phyloP scores from a whole-genome alignment of 35 echinoderm and acorn worm species.

The Stichopus chloronotus region DNA sequence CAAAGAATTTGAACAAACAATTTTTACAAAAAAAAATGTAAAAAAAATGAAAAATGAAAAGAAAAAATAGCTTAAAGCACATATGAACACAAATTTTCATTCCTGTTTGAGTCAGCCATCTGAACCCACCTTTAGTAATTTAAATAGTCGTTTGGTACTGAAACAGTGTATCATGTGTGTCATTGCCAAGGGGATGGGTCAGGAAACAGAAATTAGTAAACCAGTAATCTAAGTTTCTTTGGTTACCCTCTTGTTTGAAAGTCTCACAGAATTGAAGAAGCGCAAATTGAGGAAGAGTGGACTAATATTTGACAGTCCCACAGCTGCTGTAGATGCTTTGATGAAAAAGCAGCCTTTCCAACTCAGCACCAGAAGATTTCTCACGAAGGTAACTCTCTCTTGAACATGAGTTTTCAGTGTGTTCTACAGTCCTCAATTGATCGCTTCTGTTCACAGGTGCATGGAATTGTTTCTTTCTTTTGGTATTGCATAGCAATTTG shows the following conservation, averaged over 20 bases:
- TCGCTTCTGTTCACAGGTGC: neutral
- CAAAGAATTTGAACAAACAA: too few relatives aligned
- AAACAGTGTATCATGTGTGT: too few relatives aligned
- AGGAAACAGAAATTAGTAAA: too few relatives aligned
- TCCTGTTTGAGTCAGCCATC: too few relatives aligned
- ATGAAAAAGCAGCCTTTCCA: slow-evolving; percentile 63
- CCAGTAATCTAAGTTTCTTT: neutral
- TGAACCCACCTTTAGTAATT: too few relatives aligned
- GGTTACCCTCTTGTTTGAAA: slow-evolving; percentile 35
- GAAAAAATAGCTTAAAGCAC: too few relatives aligned
- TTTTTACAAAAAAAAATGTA: too few relatives aligned
- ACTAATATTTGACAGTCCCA: slow-evolving; percentile 70
- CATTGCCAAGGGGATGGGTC: too few relatives aligned
- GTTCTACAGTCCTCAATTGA: neutral
- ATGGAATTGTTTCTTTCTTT: neutral
- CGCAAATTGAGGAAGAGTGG: slow-evolving; percentile 77
- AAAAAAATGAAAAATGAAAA: too few relatives aligned
- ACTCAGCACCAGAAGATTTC: slow-evolving; percentile 67
- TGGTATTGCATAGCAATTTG: too few relatives aligned
- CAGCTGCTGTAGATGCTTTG: slow-evolving; percentile 65
- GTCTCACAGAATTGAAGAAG: slow-evolving; percentile 74
- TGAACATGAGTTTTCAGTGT: neutral
- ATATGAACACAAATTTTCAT: too few relatives aligned
- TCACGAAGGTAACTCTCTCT: slow-evolving; percentile 66
- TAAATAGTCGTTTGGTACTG: too few relatives aligned